Evolutionary conservation across 1,140 invertebrate species (phyloP).

Genomic region (Oryzaephilus surinamensis): DNA sequence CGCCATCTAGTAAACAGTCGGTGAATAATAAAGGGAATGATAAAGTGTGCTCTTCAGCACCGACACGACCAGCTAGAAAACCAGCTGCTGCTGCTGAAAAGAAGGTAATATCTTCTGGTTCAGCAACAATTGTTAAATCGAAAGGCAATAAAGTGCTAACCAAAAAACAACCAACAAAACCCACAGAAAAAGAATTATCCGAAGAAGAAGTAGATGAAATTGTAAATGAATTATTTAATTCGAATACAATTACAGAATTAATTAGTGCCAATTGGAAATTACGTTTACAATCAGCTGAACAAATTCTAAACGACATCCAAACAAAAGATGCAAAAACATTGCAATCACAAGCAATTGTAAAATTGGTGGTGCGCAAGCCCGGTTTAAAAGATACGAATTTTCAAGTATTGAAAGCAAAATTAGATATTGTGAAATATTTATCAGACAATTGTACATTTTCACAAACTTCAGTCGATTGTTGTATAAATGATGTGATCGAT

Average conservation of each 20-base stretch:
- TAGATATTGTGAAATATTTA: slow-evolving; percentile 68
- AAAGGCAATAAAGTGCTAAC: no score
- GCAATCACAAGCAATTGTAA: slow-evolving; percentile 63
- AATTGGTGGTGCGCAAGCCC: slow-evolving; percentile 71
- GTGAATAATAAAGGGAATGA: slow-evolving; percentile 40
- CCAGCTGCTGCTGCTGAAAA: slow-evolving; percentile 25
- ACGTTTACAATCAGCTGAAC: slow-evolving; percentile 66
- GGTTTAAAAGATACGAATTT: slow-evolving; percentile 90
- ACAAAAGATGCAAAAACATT: slow-evolving; percentile 51
- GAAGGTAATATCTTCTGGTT: slow-evolving; percentile 29
- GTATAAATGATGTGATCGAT: slow-evolving; percentile 69
- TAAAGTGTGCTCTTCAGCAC: slow-evolving; percentile 41
- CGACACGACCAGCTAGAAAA: slow-evolving; percentile 14
- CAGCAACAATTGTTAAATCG: slow-evolving; percentile 31
- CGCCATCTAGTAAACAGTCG: slow-evolving; percentile 36
- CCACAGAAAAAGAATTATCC: slow-evolving; percentile 43
- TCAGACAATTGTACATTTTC: slow-evolving; percentile 66
- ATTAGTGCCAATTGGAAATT: slow-evolving; percentile 79
- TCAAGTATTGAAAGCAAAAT: slow-evolving; percentile 75
- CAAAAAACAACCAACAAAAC: slow-evolving; percentile 27
- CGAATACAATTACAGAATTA: slow-evolving; percentile 55
- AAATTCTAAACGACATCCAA: slow-evolving; percentile 52
- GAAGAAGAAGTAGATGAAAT: slow-evolving; percentile 64
- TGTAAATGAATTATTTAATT: slow-evolving; percentile 49
- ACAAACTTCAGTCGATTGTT: slow-evolving; percentile 59